These are phyloP conservation scores for Parnassius apollo DNA, from an alignment of 2,888 invertebrate species.

Conservation along the genomic window DNA sequence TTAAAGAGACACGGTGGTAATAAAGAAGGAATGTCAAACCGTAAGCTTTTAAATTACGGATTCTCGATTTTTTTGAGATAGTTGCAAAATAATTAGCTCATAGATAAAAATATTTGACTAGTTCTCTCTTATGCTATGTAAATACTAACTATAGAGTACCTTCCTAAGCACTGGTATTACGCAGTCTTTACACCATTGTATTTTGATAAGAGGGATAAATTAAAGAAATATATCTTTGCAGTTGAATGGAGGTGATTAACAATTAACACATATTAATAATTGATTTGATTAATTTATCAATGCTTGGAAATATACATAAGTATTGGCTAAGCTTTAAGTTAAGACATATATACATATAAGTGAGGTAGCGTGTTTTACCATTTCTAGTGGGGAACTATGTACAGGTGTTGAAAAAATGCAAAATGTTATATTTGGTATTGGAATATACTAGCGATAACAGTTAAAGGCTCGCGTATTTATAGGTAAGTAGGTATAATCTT, in stretches of 20 bases:
- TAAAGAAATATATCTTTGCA: background rate
- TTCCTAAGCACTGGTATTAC: conserved; percentile 72
- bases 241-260: conserved; percentile 31
- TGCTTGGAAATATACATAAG: conserved; percentile 41
- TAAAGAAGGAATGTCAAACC: conserved; percentile 37
- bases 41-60: conserved; percentile 15
- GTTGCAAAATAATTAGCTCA: conserved; percentile 55
- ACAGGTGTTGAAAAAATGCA: conserved; percentile 70
- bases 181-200: conserved; percentile 63
- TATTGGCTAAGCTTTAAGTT: conserved; percentile 75
- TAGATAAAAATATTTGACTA: conserved; percentile 71
- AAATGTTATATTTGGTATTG: conserved; percentile 61
- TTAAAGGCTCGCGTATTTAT: conserved; percentile 37
- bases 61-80: conserved; percentile 18
- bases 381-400: conserved; percentile 77
- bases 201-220: conserved; percentile 18
- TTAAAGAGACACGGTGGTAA: conserved; percentile 34
- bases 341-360: conserved; percentile 55
- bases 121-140: conserved; percentile 66
- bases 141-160: conserved; percentile 53
- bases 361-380: conserved; percentile 79
- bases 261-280: conserved; percentile 22
- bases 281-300: conserved; percentile 23
- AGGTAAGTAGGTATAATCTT: conserved; percentile 33
- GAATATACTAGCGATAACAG: conserved; percentile 48